A percentile compares a stretch with the other conserved stretches of the same genome.
These are phyloP conservation scores for Carassius auratus DNA, from an alignment of 2,113 vertebrate species.

Conservation along the genomic window DNA sequence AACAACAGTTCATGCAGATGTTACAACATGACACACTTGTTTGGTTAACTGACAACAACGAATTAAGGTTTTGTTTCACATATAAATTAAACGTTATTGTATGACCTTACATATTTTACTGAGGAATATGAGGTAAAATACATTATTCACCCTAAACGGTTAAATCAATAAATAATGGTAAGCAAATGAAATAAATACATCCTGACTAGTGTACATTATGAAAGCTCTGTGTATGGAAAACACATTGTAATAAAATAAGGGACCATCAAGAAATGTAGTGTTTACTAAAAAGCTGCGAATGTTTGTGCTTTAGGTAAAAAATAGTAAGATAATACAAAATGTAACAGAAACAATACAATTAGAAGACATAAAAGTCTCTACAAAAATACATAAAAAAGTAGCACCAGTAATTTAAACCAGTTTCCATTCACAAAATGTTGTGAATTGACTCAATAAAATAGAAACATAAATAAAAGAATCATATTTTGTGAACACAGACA, in stretches of 20 bases:
- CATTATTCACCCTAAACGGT: neutral
- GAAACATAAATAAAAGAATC: neutral
- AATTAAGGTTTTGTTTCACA: neutral
- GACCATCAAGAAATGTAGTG: neutral
- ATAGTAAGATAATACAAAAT: neutral
- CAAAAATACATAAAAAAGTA: neutral
- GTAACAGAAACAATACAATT: too few relatives aligned
- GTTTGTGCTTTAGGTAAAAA: neutral
- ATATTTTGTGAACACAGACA: neutral
- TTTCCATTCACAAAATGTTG: neutral
- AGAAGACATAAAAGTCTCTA: neutral
- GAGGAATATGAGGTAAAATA: neutral
- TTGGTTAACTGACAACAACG: neutral
- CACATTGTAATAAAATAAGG: neutral
- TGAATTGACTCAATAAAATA: neutral
- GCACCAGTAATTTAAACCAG: neutral
- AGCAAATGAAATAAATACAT: neutral
- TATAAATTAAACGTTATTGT: neutral
- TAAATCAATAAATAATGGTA: neutral
- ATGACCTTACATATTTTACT: neutral
- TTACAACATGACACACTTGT: neutral
- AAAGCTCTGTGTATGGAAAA: neutral
- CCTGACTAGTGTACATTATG: neutral
- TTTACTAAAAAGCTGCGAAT: neutral
- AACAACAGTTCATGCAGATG: neutral